A percentile compares a stretch with the other conserved stretches of the same genome.
phyloP scores from a whole-genome alignment of 2,113 vertebrate species.

The Lepidothrix coronata region DNA sequence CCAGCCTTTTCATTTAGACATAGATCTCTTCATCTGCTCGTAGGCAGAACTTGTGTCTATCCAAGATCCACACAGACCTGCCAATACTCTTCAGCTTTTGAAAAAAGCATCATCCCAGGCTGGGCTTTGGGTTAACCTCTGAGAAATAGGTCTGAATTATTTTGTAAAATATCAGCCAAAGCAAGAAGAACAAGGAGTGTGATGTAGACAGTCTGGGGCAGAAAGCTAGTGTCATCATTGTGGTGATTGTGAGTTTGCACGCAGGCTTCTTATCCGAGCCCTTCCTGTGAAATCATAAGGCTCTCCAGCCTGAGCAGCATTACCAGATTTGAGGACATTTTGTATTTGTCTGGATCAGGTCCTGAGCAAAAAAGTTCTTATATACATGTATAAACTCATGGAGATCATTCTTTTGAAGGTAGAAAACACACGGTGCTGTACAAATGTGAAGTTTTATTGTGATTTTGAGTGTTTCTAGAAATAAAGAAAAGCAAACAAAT shows the following conservation, averaged over 20 bases:
- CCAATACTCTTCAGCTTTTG: neutral
- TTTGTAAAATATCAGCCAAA: neutral
- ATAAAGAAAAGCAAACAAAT: neutral
- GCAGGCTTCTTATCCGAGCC: neutral
- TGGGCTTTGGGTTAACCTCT: neutral
- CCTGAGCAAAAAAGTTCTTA: neutral
- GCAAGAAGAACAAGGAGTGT: fast-evolving
- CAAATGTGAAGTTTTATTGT: neutral
- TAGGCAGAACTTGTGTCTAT: neutral
- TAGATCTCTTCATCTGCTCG: neutral
- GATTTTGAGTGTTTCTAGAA: neutral
- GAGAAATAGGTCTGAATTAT: neutral
- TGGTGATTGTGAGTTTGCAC: neutral
- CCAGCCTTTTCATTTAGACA: neutral
- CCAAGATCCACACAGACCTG: too few relatives aligned
- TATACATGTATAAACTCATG: fast-evolving
- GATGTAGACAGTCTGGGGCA: fast-evolving
- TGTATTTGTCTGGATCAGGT: neutral
- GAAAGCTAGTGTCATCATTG: neutral
- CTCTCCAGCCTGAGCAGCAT: neutral
- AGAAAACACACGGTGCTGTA: neutral
- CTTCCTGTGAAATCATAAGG: neutral
- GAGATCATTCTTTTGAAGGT: neutral
- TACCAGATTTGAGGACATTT: neutral
- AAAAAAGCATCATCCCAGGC: too few relatives aligned